Evolutionary conservation across 2,888 invertebrate genomes (phyloP).

Genomic region (Hypselothyrea guttata): DNA sequence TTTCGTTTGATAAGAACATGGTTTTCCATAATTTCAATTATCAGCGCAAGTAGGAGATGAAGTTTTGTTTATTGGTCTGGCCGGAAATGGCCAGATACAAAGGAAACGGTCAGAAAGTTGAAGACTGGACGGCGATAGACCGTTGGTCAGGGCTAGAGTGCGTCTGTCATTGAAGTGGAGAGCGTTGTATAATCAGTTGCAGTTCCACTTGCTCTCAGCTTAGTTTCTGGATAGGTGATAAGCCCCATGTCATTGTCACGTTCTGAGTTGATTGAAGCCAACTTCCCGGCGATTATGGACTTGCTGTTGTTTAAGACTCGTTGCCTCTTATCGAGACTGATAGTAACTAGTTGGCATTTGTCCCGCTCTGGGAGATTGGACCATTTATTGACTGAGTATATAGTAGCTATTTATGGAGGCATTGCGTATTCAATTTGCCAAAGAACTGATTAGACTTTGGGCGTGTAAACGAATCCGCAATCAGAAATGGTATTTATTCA

Average conservation of each 20-base stretch:
- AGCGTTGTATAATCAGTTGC: slow-evolving; percentile 50
- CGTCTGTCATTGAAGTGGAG: slow-evolving; percentile 46
- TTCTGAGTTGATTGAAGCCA: slow-evolving; percentile 39
- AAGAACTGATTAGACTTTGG: slow-evolving; percentile 15
- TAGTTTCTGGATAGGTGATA: slow-evolving; percentile 33
- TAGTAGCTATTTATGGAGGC: background rate
- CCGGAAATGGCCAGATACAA: too few relatives aligned
- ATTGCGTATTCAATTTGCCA: slow-evolving; percentile 7
- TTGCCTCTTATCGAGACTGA: slow-evolving; percentile 32
- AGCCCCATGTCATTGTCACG: slow-evolving; percentile 41
- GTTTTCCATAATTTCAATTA: too few relatives aligned
- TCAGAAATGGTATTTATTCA: too few relatives aligned
- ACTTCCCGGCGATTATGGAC: slow-evolving; percentile 38
- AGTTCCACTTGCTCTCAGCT: slow-evolving; percentile 11
- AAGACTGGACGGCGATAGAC: too few relatives aligned
- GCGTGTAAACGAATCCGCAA: slow-evolving; percentile 4
- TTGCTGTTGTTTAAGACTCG: slow-evolving; percentile 11
- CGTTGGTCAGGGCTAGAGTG: too few relatives aligned
- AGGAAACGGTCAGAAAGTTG: too few relatives aligned
- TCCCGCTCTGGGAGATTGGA: slow-evolving; percentile 9
- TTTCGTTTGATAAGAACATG: too few relatives aligned
- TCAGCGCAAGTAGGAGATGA: slow-evolving; percentile 2
- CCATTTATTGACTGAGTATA: slow-evolving; percentile 1
- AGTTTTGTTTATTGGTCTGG: slow-evolving; percentile 2
- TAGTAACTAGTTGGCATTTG: slow-evolving; percentile 9